Percentiles rank a stretch among this genome's conserved stretches.
Evolutionary conservation across 2,888 invertebrate genomes (phyloP).

Genomic region (Caenorhabditis sp.): DNA sequence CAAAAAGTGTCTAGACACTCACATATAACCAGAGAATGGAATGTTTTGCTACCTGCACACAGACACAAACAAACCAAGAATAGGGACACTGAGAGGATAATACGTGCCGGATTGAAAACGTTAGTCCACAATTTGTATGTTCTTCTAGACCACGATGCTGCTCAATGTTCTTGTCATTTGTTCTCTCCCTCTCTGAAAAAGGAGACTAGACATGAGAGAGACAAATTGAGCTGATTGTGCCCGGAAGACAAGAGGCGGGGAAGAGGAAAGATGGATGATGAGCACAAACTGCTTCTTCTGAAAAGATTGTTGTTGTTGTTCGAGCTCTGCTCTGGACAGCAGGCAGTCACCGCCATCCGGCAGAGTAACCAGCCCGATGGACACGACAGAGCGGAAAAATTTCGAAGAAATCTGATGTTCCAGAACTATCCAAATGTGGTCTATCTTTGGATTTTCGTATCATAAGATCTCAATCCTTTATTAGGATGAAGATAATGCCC

Average conservation of each 20-base stretch:
- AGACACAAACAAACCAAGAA: conserved; percentile 14
- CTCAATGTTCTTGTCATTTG: conserved; percentile 35
- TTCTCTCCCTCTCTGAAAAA: conserved; percentile 13
- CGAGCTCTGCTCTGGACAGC: conserved; percentile 5
- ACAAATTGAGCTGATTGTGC: conserved; percentile 62
- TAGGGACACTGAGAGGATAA: conserved; percentile 26
- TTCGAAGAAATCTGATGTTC: not conserved
- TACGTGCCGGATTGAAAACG: conserved; percentile 35
- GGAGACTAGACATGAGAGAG: conserved; percentile 24
- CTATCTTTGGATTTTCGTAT: not conserved
- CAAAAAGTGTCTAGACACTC: conserved; percentile 31
- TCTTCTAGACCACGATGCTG: conserved; percentile 42
- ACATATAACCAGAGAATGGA: not conserved
- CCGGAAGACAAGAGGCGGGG: conserved; percentile 48
- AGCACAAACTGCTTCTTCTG: conserved; percentile 26
- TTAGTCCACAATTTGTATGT: conserved; percentile 16
- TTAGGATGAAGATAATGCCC: not conserved
- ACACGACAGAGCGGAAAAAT: not conserved
- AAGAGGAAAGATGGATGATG: conserved; percentile 41
- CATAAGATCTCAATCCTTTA: not conserved
- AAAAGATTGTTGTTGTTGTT: conserved; percentile 50
- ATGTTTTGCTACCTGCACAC: conserved; percentile 8
- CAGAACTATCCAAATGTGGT: not conserved
- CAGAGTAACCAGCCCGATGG: not conserved
- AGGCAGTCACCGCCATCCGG: not conserved